Base-by-base conservation (phyloP, 2,113 vertebrate species). In the Phylloscopus whistleri region DNA sequence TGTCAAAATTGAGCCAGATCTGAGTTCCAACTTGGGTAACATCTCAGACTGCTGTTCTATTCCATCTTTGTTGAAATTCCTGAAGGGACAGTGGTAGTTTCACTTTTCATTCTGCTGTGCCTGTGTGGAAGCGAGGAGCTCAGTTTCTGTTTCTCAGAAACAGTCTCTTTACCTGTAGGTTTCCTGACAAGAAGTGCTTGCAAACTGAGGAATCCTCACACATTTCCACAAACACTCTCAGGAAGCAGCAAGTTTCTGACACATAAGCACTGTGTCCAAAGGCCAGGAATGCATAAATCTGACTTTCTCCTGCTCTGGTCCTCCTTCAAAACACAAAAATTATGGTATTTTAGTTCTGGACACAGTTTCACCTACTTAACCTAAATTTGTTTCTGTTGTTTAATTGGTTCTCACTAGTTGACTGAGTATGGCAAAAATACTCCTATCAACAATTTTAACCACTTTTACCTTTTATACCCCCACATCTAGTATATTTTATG, bases 381-480 rank as follows among this genome's bases (percentile, higher is more conserved):
- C 22, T 68, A 77, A 60, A 55, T 58, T 89, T 73, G 13, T 39
- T 48, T 69, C 31, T 68, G 11, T 19, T 37, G 4, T 82, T 91
- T 62, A 43, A 39, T 66, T 86, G 87, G 13, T 56, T 83, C 31
- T 84, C 51, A 46, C 8, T 30, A 22, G 28, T 17, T 49, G 58
- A 76, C 7, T 1, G 22, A 79, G 27, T 35, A 58, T 20, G 4
- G n/a, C 27, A 88, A 85, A 93, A 90, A 79, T 16, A 59, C 15
- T 66, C 28, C 13, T 52, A 67, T 24, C 30, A 88, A 84, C 33
- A 76, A 79, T 51, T 70, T 73, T 4, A 82, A 19, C 23, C 63
- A 63, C 30, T 48, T 75, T 6, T 10, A 66, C 15, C 18, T 2
- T 10, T 1, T 1, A 0, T 0, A 1, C 1, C 0, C 5, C 5